Evolutionary conservation across 2,797 vertebrate species (phyloP).

Genomic region (Anas capensis): DNA sequence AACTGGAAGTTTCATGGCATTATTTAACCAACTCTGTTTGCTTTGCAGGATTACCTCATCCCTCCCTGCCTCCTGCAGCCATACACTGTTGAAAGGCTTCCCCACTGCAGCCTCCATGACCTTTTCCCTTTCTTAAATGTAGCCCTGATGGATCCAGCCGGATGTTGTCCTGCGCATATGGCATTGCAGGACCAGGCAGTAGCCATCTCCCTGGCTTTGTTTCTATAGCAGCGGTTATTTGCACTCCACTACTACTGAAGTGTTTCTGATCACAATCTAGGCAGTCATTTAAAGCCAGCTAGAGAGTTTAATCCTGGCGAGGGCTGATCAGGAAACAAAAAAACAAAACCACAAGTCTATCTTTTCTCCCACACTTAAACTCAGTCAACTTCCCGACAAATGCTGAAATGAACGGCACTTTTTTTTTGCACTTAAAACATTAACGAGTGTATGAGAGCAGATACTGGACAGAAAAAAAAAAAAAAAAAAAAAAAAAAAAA

Average conservation of each 20-base stretch:
- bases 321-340: not conserved
- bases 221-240: not conserved
- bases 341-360: not conserved
- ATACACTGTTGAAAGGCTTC: not conserved
- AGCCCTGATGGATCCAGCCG: not conserved
- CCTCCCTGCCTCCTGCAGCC: not conserved
- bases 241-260: not conserved
- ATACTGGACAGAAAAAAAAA: not conserved
- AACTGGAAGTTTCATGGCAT: slow-evolving; percentile 67
- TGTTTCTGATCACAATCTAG: not conserved
- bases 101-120: not conserved
- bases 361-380: slow-evolving; percentile 11
- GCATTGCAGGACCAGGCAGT: not conserved
- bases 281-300: not conserved
- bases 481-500: not conserved
- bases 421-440: slow-evolving; percentile 3
- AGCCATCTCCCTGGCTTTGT: not conserved
- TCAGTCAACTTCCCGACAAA: slow-evolving; percentile 1
- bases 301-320: not conserved
- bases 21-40: slow-evolving; percentile 65
- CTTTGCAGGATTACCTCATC: slow-evolving; percentile 54
- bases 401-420: not conserved
- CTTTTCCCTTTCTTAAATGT: not conserved
- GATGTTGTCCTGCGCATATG: accelerated
- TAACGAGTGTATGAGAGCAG: not conserved